Conservation (phyloP, 1,140 invertebrate genomes). For the Pinna nobilis region DNA sequence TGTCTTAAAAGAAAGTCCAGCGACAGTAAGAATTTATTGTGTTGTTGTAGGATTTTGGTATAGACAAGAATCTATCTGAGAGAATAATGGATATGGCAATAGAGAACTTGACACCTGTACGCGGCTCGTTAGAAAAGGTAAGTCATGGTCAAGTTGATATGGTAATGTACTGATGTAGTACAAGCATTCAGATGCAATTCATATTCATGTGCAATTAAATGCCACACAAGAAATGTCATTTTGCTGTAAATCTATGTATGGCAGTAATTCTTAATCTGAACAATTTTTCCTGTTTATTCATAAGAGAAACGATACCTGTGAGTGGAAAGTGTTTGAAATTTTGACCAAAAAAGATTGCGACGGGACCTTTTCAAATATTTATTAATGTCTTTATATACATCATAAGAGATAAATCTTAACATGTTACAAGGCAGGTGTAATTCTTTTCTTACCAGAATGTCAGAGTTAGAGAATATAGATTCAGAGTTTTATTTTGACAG, state of each 20-base stretch:
- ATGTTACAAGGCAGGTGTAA: neutral
- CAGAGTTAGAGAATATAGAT: neutral
- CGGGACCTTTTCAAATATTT: no score
- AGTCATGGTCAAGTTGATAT: no score
- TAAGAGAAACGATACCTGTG: no score
- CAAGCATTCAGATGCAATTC: no score
- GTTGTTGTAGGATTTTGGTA: conserved; percentile 69
- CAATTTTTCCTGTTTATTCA: no score
- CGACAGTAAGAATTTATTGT: neutral
- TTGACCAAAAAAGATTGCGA: no score
- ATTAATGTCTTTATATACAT: no score
- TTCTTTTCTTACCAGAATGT: neutral
- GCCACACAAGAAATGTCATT: no score
- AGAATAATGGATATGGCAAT: conserved; percentile 66
- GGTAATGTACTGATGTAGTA: no score
- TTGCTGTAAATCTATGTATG: neutral
- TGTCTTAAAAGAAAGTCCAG: neutral
- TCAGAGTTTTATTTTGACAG: neutral
- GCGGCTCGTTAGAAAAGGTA: conserved; percentile 68
- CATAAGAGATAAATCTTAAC: neutral
- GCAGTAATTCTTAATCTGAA: no score
- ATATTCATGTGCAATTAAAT: no score
- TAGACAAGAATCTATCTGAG: conserved; percentile 71
- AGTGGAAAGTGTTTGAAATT: no score
- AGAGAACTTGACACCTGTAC: conserved; percentile 61